Conservation (phyloP, 2,797 vertebrate genomes). For the Percopsis omiscomaycus region DNA sequence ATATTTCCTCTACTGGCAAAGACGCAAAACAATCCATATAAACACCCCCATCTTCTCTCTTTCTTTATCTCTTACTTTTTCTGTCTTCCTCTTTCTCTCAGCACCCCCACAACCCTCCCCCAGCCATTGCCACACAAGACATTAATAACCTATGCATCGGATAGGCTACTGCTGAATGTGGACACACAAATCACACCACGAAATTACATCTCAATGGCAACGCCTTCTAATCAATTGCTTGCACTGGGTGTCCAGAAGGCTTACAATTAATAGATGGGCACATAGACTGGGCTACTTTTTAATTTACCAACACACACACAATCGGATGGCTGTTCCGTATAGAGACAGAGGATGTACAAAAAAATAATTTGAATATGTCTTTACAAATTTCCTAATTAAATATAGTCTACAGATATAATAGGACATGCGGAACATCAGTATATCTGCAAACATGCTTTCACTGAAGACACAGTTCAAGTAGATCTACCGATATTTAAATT, state of each 20-base stretch:
- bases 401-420: constrained; percentile 1
- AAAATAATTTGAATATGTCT: constrained; percentile 16
- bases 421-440: constrained; percentile 11
- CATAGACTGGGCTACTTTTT: constrained; percentile 1
- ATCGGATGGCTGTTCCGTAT: neutral
- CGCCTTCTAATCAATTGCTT: constrained; percentile 14
- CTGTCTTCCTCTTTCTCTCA: neutral
- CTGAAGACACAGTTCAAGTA: neutral
- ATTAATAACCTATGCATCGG: constrained; percentile 54
- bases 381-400: neutral
- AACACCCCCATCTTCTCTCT: constrained; percentile 7
- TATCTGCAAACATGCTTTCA: neutral
- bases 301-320: constrained; percentile 15
- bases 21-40: constrained; percentile 55
- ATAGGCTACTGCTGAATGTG: constrained; percentile 41
- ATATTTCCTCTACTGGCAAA: constrained; percentile 45
- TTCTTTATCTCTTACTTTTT: neutral
- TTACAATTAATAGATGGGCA: constrained; percentile 4
- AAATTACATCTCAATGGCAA: constrained; percentile 5
- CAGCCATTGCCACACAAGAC: constrained; percentile 51
- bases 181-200: constrained; percentile 33
- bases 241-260: neutral
- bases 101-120: neutral
- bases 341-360: constrained; percentile 10
- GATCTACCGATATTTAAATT: neutral